These are phyloP conservation scores for Aspidiotus rigidus DNA, from an alignment of 2,888 invertebrate genomes.

Conservation along the genomic window DNA sequence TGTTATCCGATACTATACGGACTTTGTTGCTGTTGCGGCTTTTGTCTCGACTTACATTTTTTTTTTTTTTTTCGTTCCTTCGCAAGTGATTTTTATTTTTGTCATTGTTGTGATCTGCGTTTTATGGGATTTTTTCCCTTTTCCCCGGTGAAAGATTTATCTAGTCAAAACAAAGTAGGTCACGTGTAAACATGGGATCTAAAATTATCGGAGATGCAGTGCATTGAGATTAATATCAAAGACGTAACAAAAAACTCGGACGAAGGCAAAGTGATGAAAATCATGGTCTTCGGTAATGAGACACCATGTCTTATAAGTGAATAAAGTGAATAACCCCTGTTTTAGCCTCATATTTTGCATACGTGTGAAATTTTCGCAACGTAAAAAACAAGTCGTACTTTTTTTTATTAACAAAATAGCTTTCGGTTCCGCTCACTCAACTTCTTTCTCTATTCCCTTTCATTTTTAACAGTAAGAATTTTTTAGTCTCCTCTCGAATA, in stretches of 20 bases:
- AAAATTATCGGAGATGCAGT: too few relatives aligned
- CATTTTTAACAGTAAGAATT: not conserved
- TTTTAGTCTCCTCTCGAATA: not conserved
- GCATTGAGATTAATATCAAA: too few relatives aligned
- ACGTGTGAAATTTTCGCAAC: not conserved
- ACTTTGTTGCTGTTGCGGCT: not conserved
- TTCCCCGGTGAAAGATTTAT: not conserved
- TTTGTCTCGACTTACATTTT: constrained; percentile 12
- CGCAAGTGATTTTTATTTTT: not conserved
- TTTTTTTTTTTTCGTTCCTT: constrained; percentile 3
- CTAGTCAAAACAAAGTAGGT: too few relatives aligned
- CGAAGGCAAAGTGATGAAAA: too few relatives aligned
- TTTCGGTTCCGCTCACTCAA: not conserved
- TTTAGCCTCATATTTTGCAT: too few relatives aligned
- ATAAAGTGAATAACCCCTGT: too few relatives aligned
- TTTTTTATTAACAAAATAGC: not conserved
- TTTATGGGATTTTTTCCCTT: constrained; percentile 12
- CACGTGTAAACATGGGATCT: too few relatives aligned
- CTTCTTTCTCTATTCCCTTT: not conserved
- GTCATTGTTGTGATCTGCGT: not conserved
- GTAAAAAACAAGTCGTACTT: not conserved
- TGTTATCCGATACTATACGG: constrained; percentile 23
- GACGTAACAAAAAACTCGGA: too few relatives aligned
- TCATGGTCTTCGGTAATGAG: too few relatives aligned
- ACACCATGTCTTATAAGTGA: too few relatives aligned